A percentile compares a stretch with the other conserved stretches of the same genome.
phyloP scores from a whole-genome alignment of 30 jellyfish, hydroid and myxozoan species.

The Turritopsis dohrnii region DNA sequence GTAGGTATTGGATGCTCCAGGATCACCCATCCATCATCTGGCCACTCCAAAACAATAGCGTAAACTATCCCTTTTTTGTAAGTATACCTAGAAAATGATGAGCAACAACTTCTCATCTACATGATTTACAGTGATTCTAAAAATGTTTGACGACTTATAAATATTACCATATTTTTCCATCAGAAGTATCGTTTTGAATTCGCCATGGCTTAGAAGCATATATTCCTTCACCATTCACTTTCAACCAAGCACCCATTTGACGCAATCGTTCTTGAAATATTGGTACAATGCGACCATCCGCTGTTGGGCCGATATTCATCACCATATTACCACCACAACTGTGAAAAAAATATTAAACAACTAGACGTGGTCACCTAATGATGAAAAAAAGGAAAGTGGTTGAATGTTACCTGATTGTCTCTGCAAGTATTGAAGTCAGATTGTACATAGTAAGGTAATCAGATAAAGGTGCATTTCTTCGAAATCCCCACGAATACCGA shows the following conservation, averaged over 20 bases:
- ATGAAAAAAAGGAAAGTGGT: too few relatives aligned
- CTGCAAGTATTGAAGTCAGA: conserved; percentile 28
- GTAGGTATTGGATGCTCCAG: conserved; percentile 46
- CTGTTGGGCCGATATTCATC: conserved; percentile 84
- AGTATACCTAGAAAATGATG: conserved; percentile 60
- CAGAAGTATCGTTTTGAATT: conserved; percentile 49
- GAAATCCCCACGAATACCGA: conserved; percentile 41
- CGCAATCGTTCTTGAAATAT: conserved; percentile 74
- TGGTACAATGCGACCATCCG: conserved; percentile 80
- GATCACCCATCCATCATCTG: conserved; percentile 27
- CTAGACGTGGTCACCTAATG: too few relatives aligned
- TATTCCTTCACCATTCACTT: conserved; percentile 70
- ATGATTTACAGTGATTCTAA: too few relatives aligned
- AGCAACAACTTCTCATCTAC: neutral
- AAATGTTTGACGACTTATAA: neutral
- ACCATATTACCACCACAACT: conserved; percentile 60
- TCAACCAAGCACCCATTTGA: conserved; percentile 74
- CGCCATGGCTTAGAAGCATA: conserved; percentile 67
- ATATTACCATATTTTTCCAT: conserved; percentile 13
- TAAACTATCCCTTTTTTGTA: conserved; percentile 34
- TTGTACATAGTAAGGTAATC: conserved; percentile 29
- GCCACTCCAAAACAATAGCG: conserved; percentile 69
- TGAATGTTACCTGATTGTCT: conserved; percentile 18
- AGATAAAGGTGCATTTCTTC: conserved; percentile 30
- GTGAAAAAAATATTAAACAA: neutral